phyloP scores from a whole-genome alignment of 1,140 invertebrate genomes.

The Leucophenga varia region DNA sequence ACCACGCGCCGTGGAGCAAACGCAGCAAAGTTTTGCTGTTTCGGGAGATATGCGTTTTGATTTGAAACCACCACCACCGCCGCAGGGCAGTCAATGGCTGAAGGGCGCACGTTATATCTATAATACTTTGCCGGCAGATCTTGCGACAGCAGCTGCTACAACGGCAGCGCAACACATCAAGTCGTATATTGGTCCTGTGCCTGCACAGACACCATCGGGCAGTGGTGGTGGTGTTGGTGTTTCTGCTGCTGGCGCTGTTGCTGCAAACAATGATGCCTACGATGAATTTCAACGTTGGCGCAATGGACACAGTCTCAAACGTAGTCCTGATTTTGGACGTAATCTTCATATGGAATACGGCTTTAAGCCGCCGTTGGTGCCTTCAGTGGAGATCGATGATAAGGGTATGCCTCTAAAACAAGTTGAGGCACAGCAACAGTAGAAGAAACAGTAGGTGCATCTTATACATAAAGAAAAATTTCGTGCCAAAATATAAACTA shows the following conservation, averaged over 20 bases:
- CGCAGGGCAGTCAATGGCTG: constrained; percentile 34
- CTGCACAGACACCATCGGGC: constrained; percentile 55
- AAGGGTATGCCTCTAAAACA: constrained; percentile 62
- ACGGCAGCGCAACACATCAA: constrained; percentile 30
- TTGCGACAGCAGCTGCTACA: constrained; percentile 32
- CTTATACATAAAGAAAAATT: background rate
- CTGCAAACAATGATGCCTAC: constrained; percentile 10
- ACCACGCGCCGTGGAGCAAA: constrained; percentile 9
- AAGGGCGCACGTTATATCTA: constrained; percentile 46
- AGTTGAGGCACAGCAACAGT: constrained; percentile 12
- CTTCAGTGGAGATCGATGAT: constrained; percentile 78
- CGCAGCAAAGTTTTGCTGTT: constrained; percentile 16
- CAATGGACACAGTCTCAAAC: constrained; percentile 44
- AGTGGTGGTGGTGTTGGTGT: no score
- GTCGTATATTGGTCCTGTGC: constrained; percentile 33
- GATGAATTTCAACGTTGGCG: constrained; percentile 59
- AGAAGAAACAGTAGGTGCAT: background rate
- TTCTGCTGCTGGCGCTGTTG: background rate
- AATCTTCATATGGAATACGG: constrained; percentile 76
- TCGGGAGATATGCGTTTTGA: constrained; percentile 40
- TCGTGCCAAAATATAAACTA: constrained; percentile 47
- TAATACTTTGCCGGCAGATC: constrained; percentile 41
- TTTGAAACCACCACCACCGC: constrained; percentile 42
- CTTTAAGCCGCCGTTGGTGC: constrained; percentile 76
- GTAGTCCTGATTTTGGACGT: constrained; percentile 61